Evolutionary conservation across 64 coral and sea anemone genomes (phyloP), one percentile per base, ranked within the genome.

Genomic region (Actinia tenebrosa): DNA sequence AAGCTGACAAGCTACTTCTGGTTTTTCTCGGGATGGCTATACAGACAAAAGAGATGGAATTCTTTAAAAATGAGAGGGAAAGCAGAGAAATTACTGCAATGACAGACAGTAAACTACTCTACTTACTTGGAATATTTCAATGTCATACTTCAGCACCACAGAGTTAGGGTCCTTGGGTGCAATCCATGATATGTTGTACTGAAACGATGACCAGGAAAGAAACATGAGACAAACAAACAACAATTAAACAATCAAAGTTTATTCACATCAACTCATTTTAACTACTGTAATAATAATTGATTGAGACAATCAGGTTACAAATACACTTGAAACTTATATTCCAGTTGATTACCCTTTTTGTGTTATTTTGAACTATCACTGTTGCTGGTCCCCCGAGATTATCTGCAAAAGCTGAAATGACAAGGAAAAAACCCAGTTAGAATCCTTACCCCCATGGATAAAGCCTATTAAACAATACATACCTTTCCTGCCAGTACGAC

Each of bases 111-210:
- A 16, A 14, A 58, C 56, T 58, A 58, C 10, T 75, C 10, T 63
- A 85, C 83, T 85, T 27, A 92, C 90, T 78, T 54, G 6, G 25
- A 0, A 87, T 56, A 87, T 77, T 60, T 87, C 79, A 44, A 92
- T 77, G n/a, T 92, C 58, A 77, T 92, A 92, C 71, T 92, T 92
- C 1, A 92, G 90, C 9, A 92, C 90, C 18, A 92, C 77, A 56
- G 84, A 77, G 80, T 92, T 92, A 13, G 90, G 90, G 10, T 87
- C 78, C 16, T 56, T 44, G 18, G 90, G 90, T 19, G 59, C 19
- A 17, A 20, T 16, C 90, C 90, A 92, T 19, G 59, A 44, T 44
- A 92, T 25, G 26, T 5, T 22, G 43, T 17, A 87, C 90, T 92
- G 64, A 60, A 71, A 87, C 46, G 6, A 91, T 63, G 26, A 26